A percentile compares a stretch with the other conserved stretches of the same genome.
phyloP scores from a whole-genome alignment of 2,888 invertebrate species.

The Scotopteryx bipunctaria region DNA sequence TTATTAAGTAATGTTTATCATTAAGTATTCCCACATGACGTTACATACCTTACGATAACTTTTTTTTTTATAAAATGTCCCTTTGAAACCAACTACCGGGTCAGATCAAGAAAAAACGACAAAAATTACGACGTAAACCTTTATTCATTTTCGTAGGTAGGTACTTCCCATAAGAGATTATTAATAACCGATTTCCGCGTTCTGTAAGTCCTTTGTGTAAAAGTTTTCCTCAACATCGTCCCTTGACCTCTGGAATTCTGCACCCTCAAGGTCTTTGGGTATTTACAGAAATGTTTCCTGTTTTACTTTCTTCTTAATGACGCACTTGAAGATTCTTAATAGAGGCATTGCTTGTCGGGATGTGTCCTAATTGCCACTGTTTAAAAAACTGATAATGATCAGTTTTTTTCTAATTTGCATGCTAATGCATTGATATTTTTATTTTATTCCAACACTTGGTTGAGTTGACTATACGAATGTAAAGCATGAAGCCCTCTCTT shows the following conservation, averaged over 20 bases:
- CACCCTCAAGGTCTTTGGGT: slow-evolving; percentile 16
- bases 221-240: slow-evolving; percentile 30
- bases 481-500: too few species aligned
- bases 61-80: slow-evolving; percentile 15
- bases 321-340: neutral
- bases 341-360: neutral
- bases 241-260: slow-evolving; percentile 26
- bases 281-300: slow-evolving; percentile 31
- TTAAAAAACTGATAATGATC: neutral
- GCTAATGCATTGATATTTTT: too few species aligned
- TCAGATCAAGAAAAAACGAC: slow-evolving; percentile 7
- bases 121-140: slow-evolving; percentile 7
- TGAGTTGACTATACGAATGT: too few species aligned
- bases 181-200: slow-evolving; percentile 32
- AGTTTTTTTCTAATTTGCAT: neutral
- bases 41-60: too few species aligned
- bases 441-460: too few species aligned
- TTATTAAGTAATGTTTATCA: too few species aligned
- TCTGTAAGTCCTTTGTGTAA: slow-evolving; percentile 29
- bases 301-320: slow-evolving; percentile 9
- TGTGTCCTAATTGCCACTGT: neutral
- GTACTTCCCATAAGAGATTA: slow-evolving; percentile 28
- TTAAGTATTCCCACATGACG: too few species aligned
- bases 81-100: slow-evolving; percentile 16
- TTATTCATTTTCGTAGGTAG: slow-evolving; percentile 16